A percentile compares a stretch with the other conserved stretches of the same genome.
Conservation (phyloP, 2,888 invertebrate species). For the Mellilla xanthometata region DNA sequence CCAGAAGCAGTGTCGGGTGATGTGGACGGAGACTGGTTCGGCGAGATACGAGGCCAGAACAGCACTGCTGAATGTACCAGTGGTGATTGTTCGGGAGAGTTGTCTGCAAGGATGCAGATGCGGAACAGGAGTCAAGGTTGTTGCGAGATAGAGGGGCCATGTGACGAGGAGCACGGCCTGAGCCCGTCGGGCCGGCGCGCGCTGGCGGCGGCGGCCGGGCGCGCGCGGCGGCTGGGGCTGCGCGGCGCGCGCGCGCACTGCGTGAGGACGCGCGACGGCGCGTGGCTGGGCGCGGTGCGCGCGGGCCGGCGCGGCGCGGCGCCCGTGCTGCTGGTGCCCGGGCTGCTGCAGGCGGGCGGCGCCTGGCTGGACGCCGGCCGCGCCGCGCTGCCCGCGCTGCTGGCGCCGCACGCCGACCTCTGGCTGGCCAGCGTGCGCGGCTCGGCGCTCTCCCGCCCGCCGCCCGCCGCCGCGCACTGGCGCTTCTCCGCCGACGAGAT, state of each 20-base stretch:
- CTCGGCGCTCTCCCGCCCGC: neutral
- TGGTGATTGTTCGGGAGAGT: too few species aligned
- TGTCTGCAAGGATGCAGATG: too few species aligned
- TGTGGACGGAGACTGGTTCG: too few species aligned
- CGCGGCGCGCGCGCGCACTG: constrained; percentile 46
- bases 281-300: constrained; percentile 50
- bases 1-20: too few species aligned
- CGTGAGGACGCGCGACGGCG: constrained; percentile 58
- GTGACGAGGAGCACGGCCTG: too few species aligned
- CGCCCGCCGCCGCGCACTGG: constrained; percentile 59
- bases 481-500: constrained; percentile 89
- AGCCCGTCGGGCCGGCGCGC: too few species aligned
- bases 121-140: too few species aligned
- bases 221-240: constrained; percentile 41
- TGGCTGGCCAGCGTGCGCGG: constrained; percentile 34
- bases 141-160: too few species aligned
- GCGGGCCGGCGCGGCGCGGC: constrained; percentile 24
- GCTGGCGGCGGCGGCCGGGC: constrained; percentile 24
- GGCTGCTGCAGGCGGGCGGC: constrained; percentile 55
- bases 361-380: constrained; percentile 54
- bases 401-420: constrained; percentile 36
- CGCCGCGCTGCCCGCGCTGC: constrained; percentile 39
- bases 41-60: too few species aligned
- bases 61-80: too few species aligned
- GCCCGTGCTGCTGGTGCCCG: constrained; percentile 66